Conservation (phyloP, 2,797 vertebrate genomes). For the Trachurus trachurus region DNA sequence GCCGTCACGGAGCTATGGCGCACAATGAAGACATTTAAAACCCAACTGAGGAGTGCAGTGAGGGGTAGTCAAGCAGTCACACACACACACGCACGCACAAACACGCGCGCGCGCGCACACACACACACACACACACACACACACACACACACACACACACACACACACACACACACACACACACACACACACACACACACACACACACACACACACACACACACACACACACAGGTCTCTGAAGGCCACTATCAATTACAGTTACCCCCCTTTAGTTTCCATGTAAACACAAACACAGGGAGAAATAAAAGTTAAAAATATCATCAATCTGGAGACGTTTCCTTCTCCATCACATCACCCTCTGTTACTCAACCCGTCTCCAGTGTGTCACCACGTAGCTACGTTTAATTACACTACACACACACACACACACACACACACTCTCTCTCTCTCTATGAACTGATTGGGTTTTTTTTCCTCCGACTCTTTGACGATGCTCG, state of each 20-base stretch:
- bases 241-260: conserved; percentile 51
- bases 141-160: not conserved
- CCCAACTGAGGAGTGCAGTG: not conserved
- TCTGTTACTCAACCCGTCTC: not conserved
- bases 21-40: conserved; percentile 31
- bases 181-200: not conserved
- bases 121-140: not conserved
- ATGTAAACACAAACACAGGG: conserved; percentile 68
- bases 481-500: conserved; percentile 9
- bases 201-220: conserved; percentile 6
- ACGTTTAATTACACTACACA: not conserved
- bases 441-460: conserved; percentile 6
- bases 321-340: conserved; percentile 22
- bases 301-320: conserved; percentile 61
- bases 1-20: conserved; percentile 5
- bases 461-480: conserved; percentile 20
- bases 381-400: not conserved
- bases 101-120: too few relatives aligned
- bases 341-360: conserved; percentile 4
- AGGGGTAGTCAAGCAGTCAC: conserved; percentile 6
- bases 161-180: too few relatives aligned
- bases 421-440: conserved; percentile 15
- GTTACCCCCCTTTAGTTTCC: conserved; percentile 53
- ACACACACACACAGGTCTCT: conserved; percentile 17
- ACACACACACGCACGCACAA: too few relatives aligned